A percentile compares a stretch with the other conserved stretches of the same genome.
phyloP scores from a whole-genome alignment of 2,113 vertebrate species.

The Prietella phreatophila region DNA sequence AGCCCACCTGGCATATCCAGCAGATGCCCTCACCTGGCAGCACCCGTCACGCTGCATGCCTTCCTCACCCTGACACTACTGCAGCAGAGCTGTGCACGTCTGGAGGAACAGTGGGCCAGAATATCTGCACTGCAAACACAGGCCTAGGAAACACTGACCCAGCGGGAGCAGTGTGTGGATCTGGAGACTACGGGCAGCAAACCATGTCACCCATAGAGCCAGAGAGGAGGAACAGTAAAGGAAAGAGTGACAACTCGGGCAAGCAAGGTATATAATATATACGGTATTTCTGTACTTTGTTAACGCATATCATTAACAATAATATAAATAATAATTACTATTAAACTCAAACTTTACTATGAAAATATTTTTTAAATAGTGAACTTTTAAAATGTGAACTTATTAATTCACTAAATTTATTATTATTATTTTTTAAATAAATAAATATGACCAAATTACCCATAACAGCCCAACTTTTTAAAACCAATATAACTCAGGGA shows the following conservation, averaged over 20 bases:
- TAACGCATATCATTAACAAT: neutral
- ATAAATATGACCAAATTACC: neutral
- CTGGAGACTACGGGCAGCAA: conserved; percentile 82
- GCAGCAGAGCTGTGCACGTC: conserved; percentile 76
- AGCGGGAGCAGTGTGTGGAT: conserved; percentile 72
- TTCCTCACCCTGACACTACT: conserved; percentile 77
- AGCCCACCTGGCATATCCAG: conserved; percentile 81
- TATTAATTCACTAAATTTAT: neutral
- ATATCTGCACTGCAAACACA: conserved; percentile 75
- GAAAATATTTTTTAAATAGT: neutral
- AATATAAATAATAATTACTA: neutral
- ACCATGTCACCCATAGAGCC: conserved; percentile 79
- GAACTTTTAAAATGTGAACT: neutral
- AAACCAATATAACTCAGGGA: neutral
- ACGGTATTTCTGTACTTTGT: neutral
- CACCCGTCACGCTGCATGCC: conserved; percentile 76
- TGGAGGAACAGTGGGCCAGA: conserved; percentile 68
- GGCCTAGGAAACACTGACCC: conserved; percentile 71
- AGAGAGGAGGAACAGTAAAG: conserved; percentile 79
- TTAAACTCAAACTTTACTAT: neutral
- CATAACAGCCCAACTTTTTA: neutral
- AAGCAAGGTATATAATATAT: conserved; percentile 50
- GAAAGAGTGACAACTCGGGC: conserved; percentile 88
- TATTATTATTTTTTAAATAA: neutral
- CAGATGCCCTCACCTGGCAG: conserved; percentile 78